Base-by-base conservation (phyloP, 2,113 vertebrate genomes). In the Henicopernis longicauda region DNA sequence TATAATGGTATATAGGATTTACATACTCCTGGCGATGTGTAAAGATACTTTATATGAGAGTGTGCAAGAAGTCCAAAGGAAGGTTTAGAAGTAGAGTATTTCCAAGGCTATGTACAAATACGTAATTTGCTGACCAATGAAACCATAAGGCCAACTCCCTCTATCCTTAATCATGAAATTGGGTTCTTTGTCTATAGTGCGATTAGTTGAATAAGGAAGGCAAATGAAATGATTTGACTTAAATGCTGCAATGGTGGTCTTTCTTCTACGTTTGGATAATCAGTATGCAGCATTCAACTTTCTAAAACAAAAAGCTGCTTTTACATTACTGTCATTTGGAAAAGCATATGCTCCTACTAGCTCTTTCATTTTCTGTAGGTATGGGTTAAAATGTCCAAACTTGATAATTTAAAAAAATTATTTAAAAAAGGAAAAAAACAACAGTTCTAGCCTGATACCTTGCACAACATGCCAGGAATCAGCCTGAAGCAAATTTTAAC, bases 401-500 rank as follows among this genome's bases (percentile, higher is more conserved):
- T 62, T 90, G 55, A 89, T 87, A 82, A 77, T 97, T 93, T 69
- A n/a, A 87, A 95, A 95, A 97, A 95, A 94, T 67, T 77, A 95
- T 80, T 91, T 81, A 54, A 42, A 52, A 69, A 45, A 7, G 1
- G 19, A 36, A 61, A 45, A 84, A 25, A 36, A 17, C 7, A 18
- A 65, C 71, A 86, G 27, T 91, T 83, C 69, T 82, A 70, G 47
- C 42, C 54, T 86, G 54, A 82, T 96, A 97, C 86, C 83, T 96
- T 97, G 88, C 40, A 82, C 63, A 89, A 34, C 85, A 95, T 89
- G 92, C 95, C 89, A 95, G 91, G 74, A 96, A 87, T 98, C 93
- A 97, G 90, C 94, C 94, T 96, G 77, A 82, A 97, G 96, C 91
- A 90, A 93, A 95, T 97, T 97, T 97, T 96, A 96, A 89, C 55